These are phyloP conservation scores for Heliconius melpomene DNA, from an alignment of 1,140 invertebrate species.

Conservation along the genomic window DNA sequence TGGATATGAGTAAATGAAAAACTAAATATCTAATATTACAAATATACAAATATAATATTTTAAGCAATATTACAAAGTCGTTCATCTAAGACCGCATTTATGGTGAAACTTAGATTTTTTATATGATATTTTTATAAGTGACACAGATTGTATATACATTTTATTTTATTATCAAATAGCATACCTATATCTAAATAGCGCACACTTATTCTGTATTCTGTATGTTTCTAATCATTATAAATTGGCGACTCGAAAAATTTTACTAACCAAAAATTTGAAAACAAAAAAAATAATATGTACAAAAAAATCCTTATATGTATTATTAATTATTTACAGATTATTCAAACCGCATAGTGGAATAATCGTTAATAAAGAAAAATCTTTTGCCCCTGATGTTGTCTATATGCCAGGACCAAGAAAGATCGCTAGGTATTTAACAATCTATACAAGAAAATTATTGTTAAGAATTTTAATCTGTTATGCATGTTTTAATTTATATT, in stretches of 20 bases:
- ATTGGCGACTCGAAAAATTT: no score
- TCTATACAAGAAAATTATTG: neutral
- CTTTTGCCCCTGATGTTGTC: constrained; percentile 60
- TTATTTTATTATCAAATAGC: neutral
- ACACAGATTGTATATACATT: no score
- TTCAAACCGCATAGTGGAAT: constrained; percentile 72
- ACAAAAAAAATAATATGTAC: no score
- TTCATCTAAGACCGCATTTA: neutral
- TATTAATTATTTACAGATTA: constrained; percentile 53
- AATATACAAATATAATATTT: neutral
- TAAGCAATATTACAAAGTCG: neutral
- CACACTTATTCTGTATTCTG: no score
- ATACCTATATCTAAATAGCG: no score
- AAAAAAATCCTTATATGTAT: no score
- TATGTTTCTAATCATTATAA: no score
- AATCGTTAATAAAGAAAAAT: constrained; percentile 62
- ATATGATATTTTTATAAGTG: neutral
- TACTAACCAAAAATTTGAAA: no score
- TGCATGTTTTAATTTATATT: neutral
- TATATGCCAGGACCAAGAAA: constrained; percentile 54
- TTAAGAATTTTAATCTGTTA: neutral
- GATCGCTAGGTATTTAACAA: constrained; percentile 34
- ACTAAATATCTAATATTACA: neutral
- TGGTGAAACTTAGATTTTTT: neutral
- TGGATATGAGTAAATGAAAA: constrained; percentile 56